phyloP scores from a whole-genome alignment of 2,797 vertebrate species.

The Mareca strepera region DNA sequence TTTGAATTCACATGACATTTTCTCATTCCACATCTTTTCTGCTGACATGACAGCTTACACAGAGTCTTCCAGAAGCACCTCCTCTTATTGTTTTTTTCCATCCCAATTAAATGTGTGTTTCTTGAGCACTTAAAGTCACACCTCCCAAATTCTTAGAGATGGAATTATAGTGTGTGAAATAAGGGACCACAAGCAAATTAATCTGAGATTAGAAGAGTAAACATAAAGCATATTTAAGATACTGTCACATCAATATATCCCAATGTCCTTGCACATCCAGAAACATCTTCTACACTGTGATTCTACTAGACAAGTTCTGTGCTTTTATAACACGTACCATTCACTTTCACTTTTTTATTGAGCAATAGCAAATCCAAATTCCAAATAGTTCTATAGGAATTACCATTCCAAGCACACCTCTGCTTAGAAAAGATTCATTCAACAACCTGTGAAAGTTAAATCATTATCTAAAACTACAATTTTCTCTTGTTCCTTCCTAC shows the following conservation, averaged over 20 bases:
- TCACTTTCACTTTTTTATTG: not conserved
- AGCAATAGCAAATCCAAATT: not conserved
- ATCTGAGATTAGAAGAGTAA: not conserved
- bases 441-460: not conserved
- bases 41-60: not conserved
- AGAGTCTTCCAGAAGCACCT: not conserved
- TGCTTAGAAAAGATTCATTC: not conserved
- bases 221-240: not conserved
- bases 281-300: not conserved
- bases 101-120: not conserved
- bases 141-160: not conserved
- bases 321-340: not conserved
- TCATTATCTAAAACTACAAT: not conserved
- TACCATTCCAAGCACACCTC: not conserved
- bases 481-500: not conserved
- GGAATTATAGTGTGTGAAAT: not conserved
- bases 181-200: not conserved
- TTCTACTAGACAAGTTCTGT: not conserved
- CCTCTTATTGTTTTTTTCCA: not conserved
- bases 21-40: not conserved
- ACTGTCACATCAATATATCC: not conserved
- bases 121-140: not conserved
- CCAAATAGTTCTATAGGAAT: not conserved
- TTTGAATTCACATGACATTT: not conserved
- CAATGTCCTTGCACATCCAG: not conserved